A percentile compares a stretch with the other conserved stretches of the same genome.
Conservation (phyloP, 2,888 invertebrate species). For the Penaeus monodon region DNA sequence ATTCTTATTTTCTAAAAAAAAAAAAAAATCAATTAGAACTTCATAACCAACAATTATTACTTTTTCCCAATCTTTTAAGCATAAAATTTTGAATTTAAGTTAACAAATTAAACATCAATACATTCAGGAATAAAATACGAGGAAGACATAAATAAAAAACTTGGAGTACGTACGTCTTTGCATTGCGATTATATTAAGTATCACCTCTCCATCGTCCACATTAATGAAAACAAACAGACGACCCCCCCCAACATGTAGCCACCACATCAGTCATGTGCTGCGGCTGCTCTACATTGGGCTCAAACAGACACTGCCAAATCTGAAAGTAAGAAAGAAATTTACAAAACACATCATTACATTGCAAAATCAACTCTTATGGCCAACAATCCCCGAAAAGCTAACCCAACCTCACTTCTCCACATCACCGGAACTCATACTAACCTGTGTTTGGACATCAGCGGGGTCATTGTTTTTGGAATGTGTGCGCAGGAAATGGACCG, state of each 20-base stretch:
- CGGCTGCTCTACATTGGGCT: constrained; percentile 68
- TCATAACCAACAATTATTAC: too few species aligned
- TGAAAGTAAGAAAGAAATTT: constrained; percentile 37
- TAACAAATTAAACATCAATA: background rate
- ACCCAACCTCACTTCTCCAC: background rate
- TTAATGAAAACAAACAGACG: constrained; percentile 72
- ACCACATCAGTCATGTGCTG: constrained; percentile 68
- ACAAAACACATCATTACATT: background rate
- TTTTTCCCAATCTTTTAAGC: too few species aligned
- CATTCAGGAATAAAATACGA: too few species aligned
- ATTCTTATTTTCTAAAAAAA: too few species aligned
- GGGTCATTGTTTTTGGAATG: constrained; percentile 71
- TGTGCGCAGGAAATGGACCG: constrained; percentile 70
- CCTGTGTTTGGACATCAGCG: constrained; percentile 71
- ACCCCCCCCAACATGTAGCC: constrained; percentile 73
- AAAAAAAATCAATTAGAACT: too few species aligned
- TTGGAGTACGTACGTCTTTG: constrained; percentile 45
- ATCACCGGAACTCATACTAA: constrained; percentile 44
- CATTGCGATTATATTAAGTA: constrained; percentile 69
- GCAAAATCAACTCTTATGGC: background rate
- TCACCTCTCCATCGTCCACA: constrained; percentile 70
- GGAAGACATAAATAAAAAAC: background rate
- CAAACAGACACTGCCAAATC: constrained; percentile 72
- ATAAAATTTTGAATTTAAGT: too few species aligned
- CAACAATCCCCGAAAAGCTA: background rate